Evolutionary conservation across 2,113 vertebrate genomes (phyloP).

Genomic region (Nothoprocta pentlandii): DNA sequence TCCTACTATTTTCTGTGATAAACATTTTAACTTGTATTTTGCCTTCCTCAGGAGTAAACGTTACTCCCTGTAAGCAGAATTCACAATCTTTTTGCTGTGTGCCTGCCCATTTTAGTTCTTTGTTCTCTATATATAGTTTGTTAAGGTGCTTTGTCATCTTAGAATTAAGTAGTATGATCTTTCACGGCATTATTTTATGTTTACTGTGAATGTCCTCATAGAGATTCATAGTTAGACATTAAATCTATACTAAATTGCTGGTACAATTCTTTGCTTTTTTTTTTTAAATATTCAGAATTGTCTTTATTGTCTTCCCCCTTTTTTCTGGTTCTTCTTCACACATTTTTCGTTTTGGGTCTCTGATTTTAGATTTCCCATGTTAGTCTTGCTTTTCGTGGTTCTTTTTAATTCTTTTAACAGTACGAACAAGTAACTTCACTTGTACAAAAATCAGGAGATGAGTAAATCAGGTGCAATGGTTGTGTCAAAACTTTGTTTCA

Average conservation of each 20-base stretch:
- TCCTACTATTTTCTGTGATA: not conserved
- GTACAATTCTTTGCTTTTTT: not conserved
- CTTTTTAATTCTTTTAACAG: not conserved
- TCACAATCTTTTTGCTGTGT: not conserved
- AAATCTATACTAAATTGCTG: not conserved
- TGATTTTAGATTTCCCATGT: not conserved
- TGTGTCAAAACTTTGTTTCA: not conserved
- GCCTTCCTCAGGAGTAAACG: not conserved
- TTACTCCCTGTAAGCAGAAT: not conserved
- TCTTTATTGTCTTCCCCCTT: not conserved
- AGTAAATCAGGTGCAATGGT: not conserved
- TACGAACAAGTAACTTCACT: not conserved
- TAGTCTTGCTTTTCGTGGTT: not conserved
- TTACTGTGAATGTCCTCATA: not conserved
- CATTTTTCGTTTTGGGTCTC: not conserved
- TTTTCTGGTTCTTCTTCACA: not conserved
- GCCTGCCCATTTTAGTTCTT: not conserved
- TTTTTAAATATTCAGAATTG: not conserved
- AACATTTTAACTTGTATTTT: not conserved
- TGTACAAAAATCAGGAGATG: not conserved
- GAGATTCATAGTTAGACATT: not conserved
- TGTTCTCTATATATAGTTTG: not conserved
- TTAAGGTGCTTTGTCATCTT: constrained; percentile 1
- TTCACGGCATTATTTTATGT: not conserved
- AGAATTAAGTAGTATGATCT: not conserved